These are phyloP conservation scores for Melanerpes formicivorus DNA, from an alignment of 2,113 vertebrate genomes.

Conservation along the genomic window DNA sequence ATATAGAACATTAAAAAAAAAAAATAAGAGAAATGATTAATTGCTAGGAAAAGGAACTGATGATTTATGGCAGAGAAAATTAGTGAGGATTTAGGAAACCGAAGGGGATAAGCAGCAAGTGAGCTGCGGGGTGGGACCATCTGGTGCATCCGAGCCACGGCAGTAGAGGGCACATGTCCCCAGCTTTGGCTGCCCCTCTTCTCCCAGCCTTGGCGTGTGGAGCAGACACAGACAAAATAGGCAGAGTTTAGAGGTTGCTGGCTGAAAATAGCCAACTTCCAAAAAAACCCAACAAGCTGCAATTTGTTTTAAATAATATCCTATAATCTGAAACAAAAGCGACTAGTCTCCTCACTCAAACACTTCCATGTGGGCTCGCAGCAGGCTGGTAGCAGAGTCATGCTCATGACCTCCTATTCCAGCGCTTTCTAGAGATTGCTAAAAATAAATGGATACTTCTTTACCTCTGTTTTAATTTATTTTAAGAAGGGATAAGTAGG, in stretches of 20 bases:
- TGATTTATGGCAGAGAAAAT: conserved; percentile 43
- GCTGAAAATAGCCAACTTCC: background rate
- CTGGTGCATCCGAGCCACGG: fast-evolving
- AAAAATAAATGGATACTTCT: background rate
- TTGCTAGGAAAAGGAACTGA: conserved; percentile 27
- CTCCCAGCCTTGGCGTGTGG: background rate
- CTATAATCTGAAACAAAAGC: conserved; percentile 11
- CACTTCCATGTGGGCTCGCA: background rate
- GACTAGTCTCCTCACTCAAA: background rate
- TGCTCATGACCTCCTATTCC: background rate
- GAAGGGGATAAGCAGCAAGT: background rate
- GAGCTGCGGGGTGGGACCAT: background rate
- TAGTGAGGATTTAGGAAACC: background rate
- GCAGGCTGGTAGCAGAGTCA: background rate
- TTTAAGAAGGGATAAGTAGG: background rate
- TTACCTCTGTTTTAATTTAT: background rate
- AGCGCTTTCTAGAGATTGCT: background rate
- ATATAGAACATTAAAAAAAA: conserved; percentile 35
- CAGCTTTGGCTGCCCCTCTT: background rate
- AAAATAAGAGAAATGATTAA: conserved; percentile 39
- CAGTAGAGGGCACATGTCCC: background rate
- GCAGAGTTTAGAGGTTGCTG: background rate
- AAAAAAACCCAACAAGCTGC: background rate
- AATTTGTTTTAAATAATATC: background rate
- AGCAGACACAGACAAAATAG: background rate